These are phyloP conservation scores for Caenorhabditis zanzibari DNA, from an alignment of 2,888 invertebrate genomes.

Conservation along the genomic window DNA sequence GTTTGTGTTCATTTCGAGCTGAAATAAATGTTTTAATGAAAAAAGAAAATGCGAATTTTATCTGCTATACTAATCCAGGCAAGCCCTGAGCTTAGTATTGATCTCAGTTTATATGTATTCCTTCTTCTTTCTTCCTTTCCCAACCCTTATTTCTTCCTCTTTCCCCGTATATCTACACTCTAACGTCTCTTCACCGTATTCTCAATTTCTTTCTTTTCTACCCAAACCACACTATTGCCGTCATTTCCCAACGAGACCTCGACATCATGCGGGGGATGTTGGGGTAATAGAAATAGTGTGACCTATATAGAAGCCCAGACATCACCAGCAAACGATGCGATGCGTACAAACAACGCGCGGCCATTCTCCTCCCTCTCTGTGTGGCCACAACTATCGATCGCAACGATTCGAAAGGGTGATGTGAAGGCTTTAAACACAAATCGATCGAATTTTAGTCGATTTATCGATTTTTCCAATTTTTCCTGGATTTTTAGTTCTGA, in stretches of 20 bases:
- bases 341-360: constrained; percentile 61
- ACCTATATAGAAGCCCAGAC: not conserved
- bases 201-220: not conserved
- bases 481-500: not conserved
- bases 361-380: constrained; percentile 34
- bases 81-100: not conserved
- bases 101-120: not conserved
- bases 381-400: constrained; percentile 56
- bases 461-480: constrained; percentile 50
- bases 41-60: not conserved
- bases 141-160: not conserved
- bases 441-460: constrained; percentile 26
- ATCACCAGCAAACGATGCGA: constrained; percentile 29
- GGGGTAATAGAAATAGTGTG: constrained; percentile 22
- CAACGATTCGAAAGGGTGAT: not conserved
- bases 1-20: constrained; percentile 67
- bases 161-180: constrained; percentile 28
- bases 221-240: not conserved
- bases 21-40: not conserved
- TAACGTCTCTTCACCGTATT: constrained; percentile 40
- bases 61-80: not conserved
- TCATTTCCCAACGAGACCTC: constrained; percentile 50
- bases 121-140: not conserved
- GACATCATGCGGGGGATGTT: constrained; percentile 38
- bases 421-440: constrained; percentile 8